phyloP scores from a whole-genome alignment of 2,888 invertebrate species.

The Melolontha melolontha region DNA sequence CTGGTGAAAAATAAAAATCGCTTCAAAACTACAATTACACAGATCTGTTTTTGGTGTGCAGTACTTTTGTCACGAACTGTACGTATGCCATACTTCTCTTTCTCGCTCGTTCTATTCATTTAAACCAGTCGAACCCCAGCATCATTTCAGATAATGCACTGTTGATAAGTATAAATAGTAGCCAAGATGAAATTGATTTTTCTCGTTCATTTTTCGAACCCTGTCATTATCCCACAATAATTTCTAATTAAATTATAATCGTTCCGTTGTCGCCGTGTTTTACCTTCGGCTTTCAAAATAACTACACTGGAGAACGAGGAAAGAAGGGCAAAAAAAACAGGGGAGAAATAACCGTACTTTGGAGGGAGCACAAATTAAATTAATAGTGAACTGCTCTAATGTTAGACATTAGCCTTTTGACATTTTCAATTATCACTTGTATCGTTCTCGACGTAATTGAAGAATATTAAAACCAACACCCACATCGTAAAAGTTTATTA shows the following conservation, averaged over 20 bases:
- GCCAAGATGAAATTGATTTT: slow-evolving; percentile 52
- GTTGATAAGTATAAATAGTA: slow-evolving; percentile 53
- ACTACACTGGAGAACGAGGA: background rate
- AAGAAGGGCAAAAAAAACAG: background rate
- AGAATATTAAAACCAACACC: slow-evolving; percentile 23
- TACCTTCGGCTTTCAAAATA: background rate
- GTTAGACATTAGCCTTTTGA: slow-evolving; percentile 31
- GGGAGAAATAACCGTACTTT: background rate
- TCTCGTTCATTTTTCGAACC: slow-evolving; percentile 18
- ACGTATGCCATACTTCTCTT: slow-evolving; percentile 33
- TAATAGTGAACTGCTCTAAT: slow-evolving; percentile 27
- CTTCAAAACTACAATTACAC: too few species aligned
- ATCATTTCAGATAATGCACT: slow-evolving; percentile 51
- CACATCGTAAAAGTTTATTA: slow-evolving; percentile 34
- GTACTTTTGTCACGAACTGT: background rate
- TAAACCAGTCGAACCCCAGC: slow-evolving; percentile 48
- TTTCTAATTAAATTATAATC: slow-evolving; percentile 33
- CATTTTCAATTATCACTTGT: slow-evolving; percentile 21
- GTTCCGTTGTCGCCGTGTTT: slow-evolving; percentile 1
- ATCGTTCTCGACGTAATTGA: slow-evolving; percentile 22
- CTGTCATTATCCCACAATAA: slow-evolving; percentile 17
- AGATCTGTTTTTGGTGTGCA: too few species aligned
- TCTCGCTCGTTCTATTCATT: slow-evolving; percentile 51
- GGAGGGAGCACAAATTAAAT: slow-evolving; percentile 26
- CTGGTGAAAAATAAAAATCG: too few species aligned